phyloP scores from a whole-genome alignment of 53 echinoderm and acorn worm genomes.

The Zoroaster sp. region DNA sequence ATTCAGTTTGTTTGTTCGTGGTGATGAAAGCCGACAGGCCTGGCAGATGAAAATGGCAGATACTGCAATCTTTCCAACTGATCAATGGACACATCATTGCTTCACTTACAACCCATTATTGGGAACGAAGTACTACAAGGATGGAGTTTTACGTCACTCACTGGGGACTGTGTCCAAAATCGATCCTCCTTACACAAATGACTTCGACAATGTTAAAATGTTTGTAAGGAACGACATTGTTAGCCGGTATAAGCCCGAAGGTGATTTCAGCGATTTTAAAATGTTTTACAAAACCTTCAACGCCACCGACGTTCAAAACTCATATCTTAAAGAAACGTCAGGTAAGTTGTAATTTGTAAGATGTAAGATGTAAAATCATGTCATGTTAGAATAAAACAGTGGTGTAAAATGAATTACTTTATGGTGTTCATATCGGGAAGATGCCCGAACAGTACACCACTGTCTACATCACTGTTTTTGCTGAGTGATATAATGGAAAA shows the following conservation, averaged over 20 bases:
- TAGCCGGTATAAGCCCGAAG: background rate
- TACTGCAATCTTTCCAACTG: background rate
- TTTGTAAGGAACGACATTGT: background rate
- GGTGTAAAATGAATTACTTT: too few relatives aligned
- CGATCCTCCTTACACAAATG: background rate
- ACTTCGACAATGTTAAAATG: slow-evolving; percentile 1
- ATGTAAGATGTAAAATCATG: too few relatives aligned
- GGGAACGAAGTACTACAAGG: slow-evolving; percentile 13
- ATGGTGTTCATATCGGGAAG: too few relatives aligned
- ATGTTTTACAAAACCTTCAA: slow-evolving; percentile 25
- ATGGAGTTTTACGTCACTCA: background rate
- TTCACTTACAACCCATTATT: background rate
- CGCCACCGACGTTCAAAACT: background rate
- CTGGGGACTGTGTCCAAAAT: too few relatives aligned
- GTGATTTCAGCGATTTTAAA: slow-evolving; percentile 27
- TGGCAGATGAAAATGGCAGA: background rate
- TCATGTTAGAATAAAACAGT: background rate
- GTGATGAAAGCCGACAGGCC: background rate
- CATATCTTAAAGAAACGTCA: slow-evolving; percentile 15
- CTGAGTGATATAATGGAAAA: too few relatives aligned
- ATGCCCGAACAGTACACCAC: too few relatives aligned
- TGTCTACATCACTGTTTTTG: too few relatives aligned
- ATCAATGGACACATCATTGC: background rate
- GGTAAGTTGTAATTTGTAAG: background rate
- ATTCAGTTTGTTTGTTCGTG: background rate